Evolutionary conservation across 2,797 vertebrate genomes (phyloP).

Genomic region (Lacerta bilineata): DNA sequence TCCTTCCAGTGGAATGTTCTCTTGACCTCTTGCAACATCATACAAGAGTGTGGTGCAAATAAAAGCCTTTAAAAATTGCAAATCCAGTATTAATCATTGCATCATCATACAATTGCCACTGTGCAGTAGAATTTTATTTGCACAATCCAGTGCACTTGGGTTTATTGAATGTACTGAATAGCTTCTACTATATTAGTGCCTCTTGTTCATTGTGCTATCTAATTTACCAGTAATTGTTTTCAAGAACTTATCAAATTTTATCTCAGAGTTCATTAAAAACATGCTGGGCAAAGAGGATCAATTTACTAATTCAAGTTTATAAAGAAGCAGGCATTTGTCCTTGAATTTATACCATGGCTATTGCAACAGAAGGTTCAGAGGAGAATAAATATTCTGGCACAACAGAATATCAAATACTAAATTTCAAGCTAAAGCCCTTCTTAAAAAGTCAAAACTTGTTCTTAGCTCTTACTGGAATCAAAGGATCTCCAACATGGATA

Average conservation of each 20-base stretch:
- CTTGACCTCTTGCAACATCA: constrained; percentile 49
- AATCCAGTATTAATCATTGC: constrained; percentile 26
- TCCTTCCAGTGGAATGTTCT: constrained; percentile 43
- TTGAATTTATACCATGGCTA: constrained; percentile 50
- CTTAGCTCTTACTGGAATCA: not conserved
- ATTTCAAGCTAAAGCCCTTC: not conserved
- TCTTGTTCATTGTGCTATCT: constrained; percentile 42
- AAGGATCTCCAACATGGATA: not conserved
- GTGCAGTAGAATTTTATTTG: not conserved
- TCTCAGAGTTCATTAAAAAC: constrained; percentile 61
- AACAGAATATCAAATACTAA: not conserved
- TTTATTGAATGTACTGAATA: constrained; percentile 41
- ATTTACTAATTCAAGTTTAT: constrained; percentile 59
- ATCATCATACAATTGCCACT: constrained; percentile 40
- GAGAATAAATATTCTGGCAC: constrained; percentile 32
- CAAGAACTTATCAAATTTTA: constrained; percentile 52
- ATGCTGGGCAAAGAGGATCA: constrained; percentile 42
- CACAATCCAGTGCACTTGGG: not conserved
- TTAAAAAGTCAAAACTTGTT: not conserved
- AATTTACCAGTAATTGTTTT: constrained; percentile 66
- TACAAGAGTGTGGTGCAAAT: not conserved
- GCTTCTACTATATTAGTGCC: constrained; percentile 42
- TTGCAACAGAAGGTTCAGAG: constrained; percentile 48
- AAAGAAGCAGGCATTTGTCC: constrained; percentile 49
- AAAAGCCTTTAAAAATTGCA: constrained; percentile 52